Evolutionary conservation across 2,797 vertebrate species (phyloP).

Genomic region (Coracias cyanogaster): DNA sequence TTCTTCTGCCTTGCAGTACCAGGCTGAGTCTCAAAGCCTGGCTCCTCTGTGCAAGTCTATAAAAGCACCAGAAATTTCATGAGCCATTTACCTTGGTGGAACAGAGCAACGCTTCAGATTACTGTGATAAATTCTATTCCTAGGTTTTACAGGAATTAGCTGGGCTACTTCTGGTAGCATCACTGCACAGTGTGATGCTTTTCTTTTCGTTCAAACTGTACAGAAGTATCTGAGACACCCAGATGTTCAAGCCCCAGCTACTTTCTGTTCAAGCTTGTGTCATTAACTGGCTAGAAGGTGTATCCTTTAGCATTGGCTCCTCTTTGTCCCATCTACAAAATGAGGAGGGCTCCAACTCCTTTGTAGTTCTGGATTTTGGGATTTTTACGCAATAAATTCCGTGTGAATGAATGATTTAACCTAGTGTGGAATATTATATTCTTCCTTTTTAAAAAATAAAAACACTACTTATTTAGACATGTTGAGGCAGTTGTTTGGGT

Average conservation of each 20-base stretch:
- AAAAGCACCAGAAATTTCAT: neutral
- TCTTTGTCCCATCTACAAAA: neutral
- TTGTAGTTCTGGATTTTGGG: neutral
- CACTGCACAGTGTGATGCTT: neutral
- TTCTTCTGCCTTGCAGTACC: neutral
- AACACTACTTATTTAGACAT: neutral
- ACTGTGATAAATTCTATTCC: neutral
- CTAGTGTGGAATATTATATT: neutral
- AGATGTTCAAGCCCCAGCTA: neutral
- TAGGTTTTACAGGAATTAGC: neutral
- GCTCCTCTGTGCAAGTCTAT: neutral
- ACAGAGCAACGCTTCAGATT: neutral
- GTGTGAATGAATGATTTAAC: neutral
- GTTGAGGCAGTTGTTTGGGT: slow-evolving; percentile 11
- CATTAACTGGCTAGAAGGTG: neutral
- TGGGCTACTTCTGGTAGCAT: neutral
- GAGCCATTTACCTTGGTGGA: neutral
- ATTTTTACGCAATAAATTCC: neutral
- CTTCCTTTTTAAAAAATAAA: neutral
- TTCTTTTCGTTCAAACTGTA: neutral
- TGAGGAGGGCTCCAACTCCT: neutral
- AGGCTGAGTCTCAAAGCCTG: neutral
- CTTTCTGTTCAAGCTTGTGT: neutral
- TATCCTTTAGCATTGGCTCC: neutral
- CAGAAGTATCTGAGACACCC: neutral